phyloP scores from a whole-genome alignment of 2,888 invertebrate species.

The Heliconius erato region DNA sequence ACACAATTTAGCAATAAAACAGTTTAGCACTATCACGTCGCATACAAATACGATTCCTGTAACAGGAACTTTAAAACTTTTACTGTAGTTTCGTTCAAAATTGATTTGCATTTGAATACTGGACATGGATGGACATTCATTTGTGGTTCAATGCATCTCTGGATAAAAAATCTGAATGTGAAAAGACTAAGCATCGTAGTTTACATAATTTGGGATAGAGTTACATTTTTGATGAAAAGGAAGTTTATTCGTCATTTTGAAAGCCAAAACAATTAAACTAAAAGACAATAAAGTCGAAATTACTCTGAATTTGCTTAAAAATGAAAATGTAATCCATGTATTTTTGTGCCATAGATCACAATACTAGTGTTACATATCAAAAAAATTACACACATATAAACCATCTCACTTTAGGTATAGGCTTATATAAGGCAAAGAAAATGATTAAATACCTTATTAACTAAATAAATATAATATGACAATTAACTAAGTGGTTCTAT shows the following conservation, averaged over 20 bases:
- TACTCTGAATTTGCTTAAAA: too few species aligned
- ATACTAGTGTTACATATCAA: too few species aligned
- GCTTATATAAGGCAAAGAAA: too few species aligned
- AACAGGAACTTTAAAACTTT: constrained; percentile 40
- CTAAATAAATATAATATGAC: too few species aligned
- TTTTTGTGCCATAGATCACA: too few species aligned
- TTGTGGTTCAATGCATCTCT: constrained; percentile 27
- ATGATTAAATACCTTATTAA: too few species aligned
- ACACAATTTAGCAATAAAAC: not conserved
- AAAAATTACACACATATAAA: too few species aligned
- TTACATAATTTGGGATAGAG: not conserved
- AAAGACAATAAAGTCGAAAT: too few species aligned
- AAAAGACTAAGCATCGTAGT: not conserved
- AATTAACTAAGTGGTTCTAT: too few species aligned
- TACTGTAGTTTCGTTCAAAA: constrained; percentile 24
- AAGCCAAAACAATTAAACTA: not conserved
- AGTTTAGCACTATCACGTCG: constrained; percentile 24
- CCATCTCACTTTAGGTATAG: too few species aligned
- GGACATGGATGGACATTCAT: constrained; percentile 39
- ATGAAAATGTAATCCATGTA: too few species aligned
- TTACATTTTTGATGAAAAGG: not conserved
- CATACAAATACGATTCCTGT: constrained; percentile 36
- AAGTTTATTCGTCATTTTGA: not conserved
- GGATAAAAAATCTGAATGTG: constrained; percentile 37
- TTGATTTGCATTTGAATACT: constrained; percentile 35